Percentiles rank a stretch among this genome's conserved stretches.
These are phyloP conservation scores for Pituophis catenifer DNA, from an alignment of 2,113 vertebrate genomes.

Conservation along the genomic window DNA sequence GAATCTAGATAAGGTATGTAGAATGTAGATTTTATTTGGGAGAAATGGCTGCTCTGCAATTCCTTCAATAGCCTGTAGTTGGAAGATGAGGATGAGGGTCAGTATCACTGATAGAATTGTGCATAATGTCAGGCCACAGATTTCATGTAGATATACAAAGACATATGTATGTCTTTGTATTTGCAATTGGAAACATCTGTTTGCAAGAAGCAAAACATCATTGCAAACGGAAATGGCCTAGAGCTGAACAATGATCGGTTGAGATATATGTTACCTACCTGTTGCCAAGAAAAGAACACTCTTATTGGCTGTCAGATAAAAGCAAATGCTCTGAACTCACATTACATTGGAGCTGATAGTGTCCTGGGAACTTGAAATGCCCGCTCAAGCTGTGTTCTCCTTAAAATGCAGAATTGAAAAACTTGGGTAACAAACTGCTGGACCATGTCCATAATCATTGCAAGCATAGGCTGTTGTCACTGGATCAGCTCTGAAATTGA, in stretches of 20 bases:
- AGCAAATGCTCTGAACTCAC: background rate
- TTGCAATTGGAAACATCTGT: background rate
- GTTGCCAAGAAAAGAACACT: background rate
- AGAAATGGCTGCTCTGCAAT: background rate
- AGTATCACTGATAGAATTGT: background rate
- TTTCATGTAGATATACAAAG: background rate
- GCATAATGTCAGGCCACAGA: background rate
- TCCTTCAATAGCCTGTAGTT: background rate
- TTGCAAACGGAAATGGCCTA: background rate
- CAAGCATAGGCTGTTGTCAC: background rate
- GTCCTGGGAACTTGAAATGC: background rate
- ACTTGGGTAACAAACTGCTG: background rate
- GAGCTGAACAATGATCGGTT: background rate
- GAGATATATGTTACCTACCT: background rate
- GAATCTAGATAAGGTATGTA: background rate
- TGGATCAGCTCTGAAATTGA: background rate
- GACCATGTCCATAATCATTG: background rate
- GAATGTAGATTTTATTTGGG: background rate
- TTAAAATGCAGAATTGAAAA: background rate
- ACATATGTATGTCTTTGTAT: background rate
- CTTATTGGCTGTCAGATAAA: background rate
- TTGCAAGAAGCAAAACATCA: background rate
- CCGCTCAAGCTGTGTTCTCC: background rate
- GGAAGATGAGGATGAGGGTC: background rate
- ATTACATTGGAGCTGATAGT: background rate